These are phyloP conservation scores for Lophotriccus pileatus DNA, from an alignment of 2,797 vertebrate species.

Conservation along the genomic window DNA sequence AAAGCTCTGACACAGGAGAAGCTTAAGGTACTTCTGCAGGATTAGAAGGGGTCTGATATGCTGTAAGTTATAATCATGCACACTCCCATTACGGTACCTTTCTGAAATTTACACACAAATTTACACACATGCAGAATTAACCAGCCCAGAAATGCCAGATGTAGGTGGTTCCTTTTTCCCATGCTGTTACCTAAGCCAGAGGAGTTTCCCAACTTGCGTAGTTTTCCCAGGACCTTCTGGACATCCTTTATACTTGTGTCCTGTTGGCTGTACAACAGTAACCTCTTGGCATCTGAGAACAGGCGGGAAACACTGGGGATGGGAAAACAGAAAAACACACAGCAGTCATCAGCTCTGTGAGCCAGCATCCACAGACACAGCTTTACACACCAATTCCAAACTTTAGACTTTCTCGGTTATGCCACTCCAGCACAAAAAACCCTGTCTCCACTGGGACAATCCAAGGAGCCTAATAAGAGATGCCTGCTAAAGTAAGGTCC, in stretches of 20 bases:
- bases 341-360: not conserved
- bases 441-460: not conserved
- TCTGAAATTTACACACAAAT: not conserved
- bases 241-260: conserved; percentile 87
- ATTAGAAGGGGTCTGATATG: not conserved
- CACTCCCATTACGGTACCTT: not conserved
- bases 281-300: conserved; percentile 89
- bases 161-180: not conserved
- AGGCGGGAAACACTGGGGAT: conserved; percentile 86
- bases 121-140: not conserved
- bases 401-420: not conserved
- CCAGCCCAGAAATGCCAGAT: not conserved
- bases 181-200: conserved; percentile 78
- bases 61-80: fast-evolving
- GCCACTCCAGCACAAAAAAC: not conserved
- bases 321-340: not conserved
- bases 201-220: conserved; percentile 77
- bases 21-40: not conserved
- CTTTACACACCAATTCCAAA: not conserved
- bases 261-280: conserved; percentile 91
- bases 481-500: not conserved
- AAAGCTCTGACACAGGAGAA: not conserved
- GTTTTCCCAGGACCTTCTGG: conserved; percentile 81
- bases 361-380: not conserved
- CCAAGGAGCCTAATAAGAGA: not conserved